Percentiles rank a stretch among this genome's conserved stretches.
Conservation (phyloP, 2,888 invertebrate genomes). For the Cerceris rybyensis region DNA sequence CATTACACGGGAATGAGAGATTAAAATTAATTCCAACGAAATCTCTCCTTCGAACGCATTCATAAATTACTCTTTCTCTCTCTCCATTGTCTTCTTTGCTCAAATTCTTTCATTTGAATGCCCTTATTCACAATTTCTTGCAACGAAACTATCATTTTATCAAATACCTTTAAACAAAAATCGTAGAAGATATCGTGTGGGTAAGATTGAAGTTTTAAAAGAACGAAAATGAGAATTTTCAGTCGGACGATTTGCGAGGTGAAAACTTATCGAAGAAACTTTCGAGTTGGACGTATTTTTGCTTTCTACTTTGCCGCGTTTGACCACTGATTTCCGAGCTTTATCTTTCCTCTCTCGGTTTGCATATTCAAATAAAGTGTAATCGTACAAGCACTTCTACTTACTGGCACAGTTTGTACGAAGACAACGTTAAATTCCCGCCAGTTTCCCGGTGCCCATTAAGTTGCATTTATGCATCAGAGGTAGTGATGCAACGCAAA, state of each 20-base stretch:
- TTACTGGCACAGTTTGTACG: conserved; percentile 6
- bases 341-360: conserved; percentile 26
- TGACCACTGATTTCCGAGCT: conserved; percentile 25
- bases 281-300: background rate
- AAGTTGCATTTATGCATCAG: conserved; percentile 5
- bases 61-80: background rate
- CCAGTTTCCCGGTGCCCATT: conserved; percentile 8
- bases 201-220: too few species aligned
- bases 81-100: background rate
- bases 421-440: conserved; percentile 1
- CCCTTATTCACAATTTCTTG: too few species aligned
- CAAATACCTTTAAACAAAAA: too few species aligned
- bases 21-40: background rate
- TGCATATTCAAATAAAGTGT: conserved; percentile 6
- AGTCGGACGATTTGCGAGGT: too few species aligned
- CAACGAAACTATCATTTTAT: too few species aligned
- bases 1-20: background rate
- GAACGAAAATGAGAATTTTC: too few species aligned
- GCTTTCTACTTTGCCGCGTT: conserved; percentile 5
- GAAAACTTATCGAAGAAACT: too few species aligned
- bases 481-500: conserved; percentile 21
- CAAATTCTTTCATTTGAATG: too few species aligned
- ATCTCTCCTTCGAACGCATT: background rate
- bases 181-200: too few species aligned
- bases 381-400: background rate